Evolutionary conservation across 2,113 vertebrate species (phyloP).

Genomic region (Pungitius pungitius): DNA sequence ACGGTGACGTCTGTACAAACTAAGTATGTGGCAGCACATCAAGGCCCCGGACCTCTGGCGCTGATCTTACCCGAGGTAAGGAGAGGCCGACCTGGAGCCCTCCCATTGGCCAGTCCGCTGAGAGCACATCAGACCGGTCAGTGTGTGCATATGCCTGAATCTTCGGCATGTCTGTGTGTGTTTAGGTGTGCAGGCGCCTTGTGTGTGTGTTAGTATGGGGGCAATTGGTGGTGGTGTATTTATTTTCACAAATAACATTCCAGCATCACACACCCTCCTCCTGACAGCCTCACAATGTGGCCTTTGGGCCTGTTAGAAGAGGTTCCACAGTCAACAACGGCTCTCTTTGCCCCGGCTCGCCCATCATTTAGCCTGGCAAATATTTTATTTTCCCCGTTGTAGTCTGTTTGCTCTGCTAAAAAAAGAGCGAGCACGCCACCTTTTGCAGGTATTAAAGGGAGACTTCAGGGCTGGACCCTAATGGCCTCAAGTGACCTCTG

Average conservation of each 20-base stretch:
- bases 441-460: conserved; percentile 62
- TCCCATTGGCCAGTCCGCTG: conserved; percentile 36
- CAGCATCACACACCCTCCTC: conserved; percentile 53
- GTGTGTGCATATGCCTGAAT: conserved; percentile 19
- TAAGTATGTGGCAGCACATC: conserved; percentile 29
- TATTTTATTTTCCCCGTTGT: conserved; percentile 82
- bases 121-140: conserved; percentile 30
- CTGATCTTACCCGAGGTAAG: conserved; percentile 33
- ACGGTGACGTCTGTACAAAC: conserved; percentile 43
- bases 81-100: conserved; percentile 22
- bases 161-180: conserved; percentile 25
- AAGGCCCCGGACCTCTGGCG: conserved; percentile 21
- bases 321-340: conserved; percentile 68
- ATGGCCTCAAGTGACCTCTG: conserved; percentile 25
- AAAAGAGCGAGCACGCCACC: conserved; percentile 56
- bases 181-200: conserved; percentile 14
- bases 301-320: conserved; percentile 59
- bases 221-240: conserved; percentile 46
- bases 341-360: conserved; percentile 54
- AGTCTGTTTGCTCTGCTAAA: conserved; percentile 75
- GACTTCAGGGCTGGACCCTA: conserved; percentile 36
- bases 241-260: too few species aligned
- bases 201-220: conserved; percentile 27
- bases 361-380: conserved; percentile 70
- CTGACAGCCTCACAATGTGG: conserved; percentile 53